phyloP scores from a whole-genome alignment of 2,113 vertebrate species.

The Oncorhynchus kisutch region DNA sequence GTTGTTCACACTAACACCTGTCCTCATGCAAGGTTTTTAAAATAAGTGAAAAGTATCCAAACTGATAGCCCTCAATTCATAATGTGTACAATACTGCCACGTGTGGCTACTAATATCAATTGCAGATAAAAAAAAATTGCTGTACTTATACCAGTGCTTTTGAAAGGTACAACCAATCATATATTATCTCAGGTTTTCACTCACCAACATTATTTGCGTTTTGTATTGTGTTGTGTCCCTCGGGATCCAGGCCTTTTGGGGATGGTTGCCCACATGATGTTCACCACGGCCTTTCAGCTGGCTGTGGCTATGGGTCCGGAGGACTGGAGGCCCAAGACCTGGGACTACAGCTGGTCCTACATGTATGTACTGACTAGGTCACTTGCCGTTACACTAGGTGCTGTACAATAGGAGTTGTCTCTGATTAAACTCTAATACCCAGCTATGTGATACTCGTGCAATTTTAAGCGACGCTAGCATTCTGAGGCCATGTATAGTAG shows the following conservation, averaged over 20 bases:
- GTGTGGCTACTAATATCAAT: neutral
- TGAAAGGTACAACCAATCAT: neutral
- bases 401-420: no score
- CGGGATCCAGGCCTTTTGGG: constrained; percentile 84
- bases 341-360: constrained; percentile 98
- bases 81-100: constrained; percentile 9
- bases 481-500: neutral
- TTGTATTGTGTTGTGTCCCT: neutral
- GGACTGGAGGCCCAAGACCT: constrained; percentile 94
- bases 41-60: neutral
- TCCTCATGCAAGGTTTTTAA: no score
- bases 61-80: neutral
- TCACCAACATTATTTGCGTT: neutral
- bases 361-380: constrained; percentile 67
- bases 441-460: neutral
- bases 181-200: neutral
- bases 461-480: no score
- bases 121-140: neutral
- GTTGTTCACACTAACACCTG: no score
- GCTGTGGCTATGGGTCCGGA: constrained; percentile 90
- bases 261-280: constrained; percentile 98
- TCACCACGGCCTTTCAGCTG: constrained; percentile 93
- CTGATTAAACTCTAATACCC: neutral
- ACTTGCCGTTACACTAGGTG: no score
- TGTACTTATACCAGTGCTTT: neutral